Percentiles rank a stretch among this genome's conserved stretches.
phyloP scores from a whole-genome alignment of 2,797 vertebrate species.

The Aselliscus stoliczkanus region DNA sequence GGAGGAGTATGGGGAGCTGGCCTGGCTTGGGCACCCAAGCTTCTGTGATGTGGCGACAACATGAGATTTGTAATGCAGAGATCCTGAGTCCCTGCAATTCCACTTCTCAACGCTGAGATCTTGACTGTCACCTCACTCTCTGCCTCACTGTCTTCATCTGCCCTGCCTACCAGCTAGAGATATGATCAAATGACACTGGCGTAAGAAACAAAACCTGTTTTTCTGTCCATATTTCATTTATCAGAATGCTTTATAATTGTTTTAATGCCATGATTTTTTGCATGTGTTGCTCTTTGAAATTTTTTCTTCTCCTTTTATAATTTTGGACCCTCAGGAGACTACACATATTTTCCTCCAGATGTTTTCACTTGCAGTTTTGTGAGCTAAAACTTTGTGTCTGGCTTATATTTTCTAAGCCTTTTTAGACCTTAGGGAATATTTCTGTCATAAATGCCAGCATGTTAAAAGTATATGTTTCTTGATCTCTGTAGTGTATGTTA shows the following conservation, averaged over 20 bases:
- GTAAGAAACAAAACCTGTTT: neutral
- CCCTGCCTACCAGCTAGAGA: neutral
- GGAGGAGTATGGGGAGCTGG: neutral
- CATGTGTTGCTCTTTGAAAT: neutral
- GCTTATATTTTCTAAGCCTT: neutral
- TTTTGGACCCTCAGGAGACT: neutral
- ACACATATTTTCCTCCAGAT: neutral
- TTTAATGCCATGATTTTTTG: neutral
- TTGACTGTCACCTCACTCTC: neutral
- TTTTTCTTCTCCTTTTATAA: neutral
- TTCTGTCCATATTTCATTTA: neutral
- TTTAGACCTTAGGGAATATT: neutral
- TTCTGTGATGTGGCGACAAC: neutral
- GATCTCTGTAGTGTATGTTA: neutral
- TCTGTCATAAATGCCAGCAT: neutral
- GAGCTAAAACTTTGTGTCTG: neutral
- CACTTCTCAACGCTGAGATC: neutral
- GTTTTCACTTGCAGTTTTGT: constrained; percentile 24
- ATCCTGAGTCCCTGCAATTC: neutral
- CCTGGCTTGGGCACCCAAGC: neutral
- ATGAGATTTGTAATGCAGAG: neutral
- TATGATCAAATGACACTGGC: neutral
- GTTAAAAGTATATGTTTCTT: neutral
- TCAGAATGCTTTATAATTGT: neutral
- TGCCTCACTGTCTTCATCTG: neutral